Conservation (phyloP, 2,797 vertebrate genomes). For the Aphelocoma californica region DNA sequence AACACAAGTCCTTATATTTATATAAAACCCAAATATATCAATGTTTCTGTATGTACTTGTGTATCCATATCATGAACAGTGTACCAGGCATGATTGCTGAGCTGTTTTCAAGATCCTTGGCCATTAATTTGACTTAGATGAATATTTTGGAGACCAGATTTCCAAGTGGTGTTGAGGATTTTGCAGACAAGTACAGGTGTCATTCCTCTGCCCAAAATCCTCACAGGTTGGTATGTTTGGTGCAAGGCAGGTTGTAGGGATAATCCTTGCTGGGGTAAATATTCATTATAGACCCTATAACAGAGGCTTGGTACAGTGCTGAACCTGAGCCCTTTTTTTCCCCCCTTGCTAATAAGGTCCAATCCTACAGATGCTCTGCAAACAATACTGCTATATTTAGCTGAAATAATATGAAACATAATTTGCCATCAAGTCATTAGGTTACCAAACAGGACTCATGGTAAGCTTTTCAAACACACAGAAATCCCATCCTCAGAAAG, state of each 20-base stretch:
- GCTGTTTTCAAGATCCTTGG: background rate
- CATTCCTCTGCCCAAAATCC: background rate
- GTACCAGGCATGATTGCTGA: background rate
- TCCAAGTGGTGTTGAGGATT: background rate
- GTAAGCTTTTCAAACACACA: background rate
- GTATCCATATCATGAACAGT: background rate
- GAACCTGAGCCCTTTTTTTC: background rate
- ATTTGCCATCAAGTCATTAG: background rate
- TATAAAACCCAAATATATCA: background rate
- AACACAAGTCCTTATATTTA: background rate
- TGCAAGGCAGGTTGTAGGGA: background rate
- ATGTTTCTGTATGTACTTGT: accelerated
- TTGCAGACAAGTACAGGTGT: background rate
- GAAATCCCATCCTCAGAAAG: background rate
- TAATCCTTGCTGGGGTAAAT: background rate
- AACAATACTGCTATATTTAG: background rate
- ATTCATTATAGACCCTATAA: background rate
- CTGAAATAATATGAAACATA: background rate
- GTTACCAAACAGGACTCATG: background rate
- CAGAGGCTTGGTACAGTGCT: background rate
- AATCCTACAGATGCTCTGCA: background rate
- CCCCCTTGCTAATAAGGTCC: background rate
- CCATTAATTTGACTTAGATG: background rate
- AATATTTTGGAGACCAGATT: background rate
- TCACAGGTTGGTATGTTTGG: background rate